A percentile compares a stretch with the other conserved stretches of the same genome.
These are phyloP conservation scores for Sebastes schlegelii DNA, from an alignment of 2,113 vertebrate genomes.

Conservation along the genomic window DNA sequence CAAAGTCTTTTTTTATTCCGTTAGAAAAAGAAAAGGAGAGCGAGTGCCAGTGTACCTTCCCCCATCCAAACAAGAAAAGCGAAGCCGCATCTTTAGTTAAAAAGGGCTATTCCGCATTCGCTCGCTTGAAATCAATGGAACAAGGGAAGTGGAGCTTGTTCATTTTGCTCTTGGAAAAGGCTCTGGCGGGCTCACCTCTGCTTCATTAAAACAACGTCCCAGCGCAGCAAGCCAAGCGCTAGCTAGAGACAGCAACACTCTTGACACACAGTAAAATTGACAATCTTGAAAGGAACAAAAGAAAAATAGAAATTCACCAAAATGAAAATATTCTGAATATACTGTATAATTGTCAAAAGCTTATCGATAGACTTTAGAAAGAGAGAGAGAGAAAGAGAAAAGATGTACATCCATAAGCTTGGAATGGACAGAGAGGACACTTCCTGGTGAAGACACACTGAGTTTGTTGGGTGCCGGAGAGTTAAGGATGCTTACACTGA, in stretches of 20 bases:
- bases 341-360: slow-evolving; percentile 75
- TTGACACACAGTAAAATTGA: slow-evolving; percentile 49
- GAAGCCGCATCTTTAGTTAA: slow-evolving; percentile 21
- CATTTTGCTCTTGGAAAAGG: slow-evolving; percentile 25
- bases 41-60: not conserved
- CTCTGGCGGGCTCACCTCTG: slow-evolving; percentile 50
- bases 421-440: slow-evolving; percentile 56
- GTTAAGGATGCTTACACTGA: slow-evolving; percentile 4
- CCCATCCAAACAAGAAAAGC: slow-evolving; percentile 2
- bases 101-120: slow-evolving; percentile 19
- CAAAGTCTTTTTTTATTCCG: slow-evolving; percentile 26
- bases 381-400: slow-evolving; percentile 38
- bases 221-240: slow-evolving; percentile 60
- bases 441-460: slow-evolving; percentile 25
- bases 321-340: slow-evolving; percentile 63
- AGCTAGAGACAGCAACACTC: slow-evolving; percentile 56
- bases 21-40: slow-evolving; percentile 10
- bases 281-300: slow-evolving; percentile 55
- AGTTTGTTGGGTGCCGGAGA: not conserved
- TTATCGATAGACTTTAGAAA: slow-evolving; percentile 71
- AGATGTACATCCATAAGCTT: slow-evolving; percentile 67
- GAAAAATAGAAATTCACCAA: slow-evolving; percentile 43
- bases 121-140: slow-evolving; percentile 19
- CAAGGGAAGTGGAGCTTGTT: slow-evolving; percentile 17
- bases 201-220: slow-evolving; percentile 41